A percentile compares a stretch with the other conserved stretches of the same genome.
Conservation (phyloP, 1,140 invertebrate species). For the Mamestra configurata region DNA sequence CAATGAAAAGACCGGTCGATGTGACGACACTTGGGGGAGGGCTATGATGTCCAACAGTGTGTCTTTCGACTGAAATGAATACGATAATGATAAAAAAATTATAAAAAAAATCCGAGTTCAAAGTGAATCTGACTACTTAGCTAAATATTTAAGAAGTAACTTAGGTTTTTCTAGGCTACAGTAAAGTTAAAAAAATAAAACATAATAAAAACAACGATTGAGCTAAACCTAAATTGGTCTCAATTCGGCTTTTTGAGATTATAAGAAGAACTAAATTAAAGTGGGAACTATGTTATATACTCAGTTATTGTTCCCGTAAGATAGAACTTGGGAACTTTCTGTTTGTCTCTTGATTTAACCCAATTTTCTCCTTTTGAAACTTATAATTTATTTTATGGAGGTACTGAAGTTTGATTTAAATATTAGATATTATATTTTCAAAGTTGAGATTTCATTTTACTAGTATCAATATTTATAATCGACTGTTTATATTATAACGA, state of each 20-base stretch:
- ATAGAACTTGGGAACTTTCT: constrained; percentile 2
- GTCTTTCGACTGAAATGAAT: too few species aligned
- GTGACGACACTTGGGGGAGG: too few species aligned
- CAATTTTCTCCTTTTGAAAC: constrained; percentile 24
- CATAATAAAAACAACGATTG: background rate
- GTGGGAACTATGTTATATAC: constrained; percentile 13
- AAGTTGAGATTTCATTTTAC: too few species aligned
- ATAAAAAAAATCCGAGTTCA: too few species aligned
- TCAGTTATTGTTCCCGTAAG: constrained; percentile 18
- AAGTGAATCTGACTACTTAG: too few species aligned
- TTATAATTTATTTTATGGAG: constrained; percentile 18
- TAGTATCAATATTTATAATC: too few species aligned
- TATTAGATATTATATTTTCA: background rate
- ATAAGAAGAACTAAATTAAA: constrained; percentile 17
- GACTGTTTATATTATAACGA: too few species aligned
- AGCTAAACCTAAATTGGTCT: background rate
- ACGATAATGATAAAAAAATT: too few species aligned
- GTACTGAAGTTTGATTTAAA: background rate
- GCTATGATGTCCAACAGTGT: too few species aligned
- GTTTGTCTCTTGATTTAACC: constrained; percentile 24
- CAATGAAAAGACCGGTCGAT: too few species aligned
- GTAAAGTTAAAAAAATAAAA: background rate
- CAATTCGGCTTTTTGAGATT: constrained; percentile 10
- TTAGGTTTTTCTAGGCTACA: background rate
- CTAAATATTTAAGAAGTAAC: background rate